Evolutionary conservation across 2,113 vertebrate species (phyloP).

Genomic region (Thomomys bottae): DNA sequence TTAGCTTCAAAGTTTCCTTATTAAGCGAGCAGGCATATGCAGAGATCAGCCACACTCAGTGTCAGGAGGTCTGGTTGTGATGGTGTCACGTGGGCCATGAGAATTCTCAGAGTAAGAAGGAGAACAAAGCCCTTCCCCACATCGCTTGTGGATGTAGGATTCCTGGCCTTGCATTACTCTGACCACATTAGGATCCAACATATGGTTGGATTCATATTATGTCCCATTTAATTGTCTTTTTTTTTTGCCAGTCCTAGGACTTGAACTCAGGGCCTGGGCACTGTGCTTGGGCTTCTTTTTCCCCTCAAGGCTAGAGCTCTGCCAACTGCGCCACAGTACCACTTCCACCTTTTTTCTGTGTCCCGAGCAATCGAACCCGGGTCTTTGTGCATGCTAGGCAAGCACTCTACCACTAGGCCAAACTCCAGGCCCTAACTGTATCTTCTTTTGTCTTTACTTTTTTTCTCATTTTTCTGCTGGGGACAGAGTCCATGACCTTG

Average conservation of each 20-base stretch:
- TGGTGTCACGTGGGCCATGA: background rate
- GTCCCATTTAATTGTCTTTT: background rate
- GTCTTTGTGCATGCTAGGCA: no score
- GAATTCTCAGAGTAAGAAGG: background rate
- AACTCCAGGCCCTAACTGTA: no score
- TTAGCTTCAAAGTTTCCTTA: background rate
- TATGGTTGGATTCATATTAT: background rate
- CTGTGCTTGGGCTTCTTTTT: no score
- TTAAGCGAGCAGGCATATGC: background rate
- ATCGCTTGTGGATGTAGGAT: background rate
- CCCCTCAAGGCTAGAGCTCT: no score
- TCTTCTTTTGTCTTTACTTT: background rate
- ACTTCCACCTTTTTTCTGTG: no score
- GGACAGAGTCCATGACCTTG: background rate
- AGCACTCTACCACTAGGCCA: no score
- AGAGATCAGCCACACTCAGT: background rate
- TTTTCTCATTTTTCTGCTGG: background rate
- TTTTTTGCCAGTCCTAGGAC: no score
- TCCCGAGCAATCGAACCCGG: no score
- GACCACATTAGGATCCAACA: background rate
- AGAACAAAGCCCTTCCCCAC: background rate
- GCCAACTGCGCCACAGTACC: no score
- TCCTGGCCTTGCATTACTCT: background rate
- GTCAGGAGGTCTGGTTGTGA: background rate
- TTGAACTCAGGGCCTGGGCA: no score